These are phyloP conservation scores for Trachelus tabidus DNA, from an alignment of 2,888 invertebrate species.

Conservation along the genomic window DNA sequence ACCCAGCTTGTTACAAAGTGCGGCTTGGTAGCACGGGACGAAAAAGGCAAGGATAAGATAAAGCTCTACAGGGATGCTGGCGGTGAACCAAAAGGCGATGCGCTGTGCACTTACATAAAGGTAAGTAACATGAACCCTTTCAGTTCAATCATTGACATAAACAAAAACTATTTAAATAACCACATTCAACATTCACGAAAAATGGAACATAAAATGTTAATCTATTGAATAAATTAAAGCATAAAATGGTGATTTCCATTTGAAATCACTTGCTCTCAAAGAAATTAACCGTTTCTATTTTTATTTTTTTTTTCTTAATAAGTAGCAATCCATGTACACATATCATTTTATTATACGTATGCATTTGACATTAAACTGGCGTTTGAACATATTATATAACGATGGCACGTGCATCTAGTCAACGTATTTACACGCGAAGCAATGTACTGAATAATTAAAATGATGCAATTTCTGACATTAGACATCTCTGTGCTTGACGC, in stretches of 20 bases:
- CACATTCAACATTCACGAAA: neutral
- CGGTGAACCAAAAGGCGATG: conserved; percentile 93
- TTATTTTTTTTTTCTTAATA: neutral
- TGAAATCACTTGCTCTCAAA: neutral
- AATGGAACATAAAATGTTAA: neutral
- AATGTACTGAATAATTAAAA: conserved; percentile 29
- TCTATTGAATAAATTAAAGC: neutral
- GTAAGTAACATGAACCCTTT: conserved; percentile 65
- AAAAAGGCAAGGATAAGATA: conserved; percentile 84
- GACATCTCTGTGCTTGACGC: neutral
- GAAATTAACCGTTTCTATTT: neutral
- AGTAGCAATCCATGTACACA: neutral
- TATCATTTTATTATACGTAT: neutral
- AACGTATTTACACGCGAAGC: conserved; percentile 41
- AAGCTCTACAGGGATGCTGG: conserved; percentile 90
- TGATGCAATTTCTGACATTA: conserved; percentile 12
- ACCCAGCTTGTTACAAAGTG: conserved; percentile 95
- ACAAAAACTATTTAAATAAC: neutral
- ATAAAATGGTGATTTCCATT: neutral
- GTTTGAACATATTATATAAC: neutral
- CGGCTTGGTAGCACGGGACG: conserved; percentile 92
- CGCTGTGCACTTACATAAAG: conserved; percentile 94
- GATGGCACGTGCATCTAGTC: neutral
- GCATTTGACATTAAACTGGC: neutral
- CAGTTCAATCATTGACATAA: neutral